A percentile compares a stretch with the other conserved stretches of the same genome.
Evolutionary conservation across 2,797 vertebrate species (phyloP).

Genomic region (Hylomyscus alleni): DNA sequence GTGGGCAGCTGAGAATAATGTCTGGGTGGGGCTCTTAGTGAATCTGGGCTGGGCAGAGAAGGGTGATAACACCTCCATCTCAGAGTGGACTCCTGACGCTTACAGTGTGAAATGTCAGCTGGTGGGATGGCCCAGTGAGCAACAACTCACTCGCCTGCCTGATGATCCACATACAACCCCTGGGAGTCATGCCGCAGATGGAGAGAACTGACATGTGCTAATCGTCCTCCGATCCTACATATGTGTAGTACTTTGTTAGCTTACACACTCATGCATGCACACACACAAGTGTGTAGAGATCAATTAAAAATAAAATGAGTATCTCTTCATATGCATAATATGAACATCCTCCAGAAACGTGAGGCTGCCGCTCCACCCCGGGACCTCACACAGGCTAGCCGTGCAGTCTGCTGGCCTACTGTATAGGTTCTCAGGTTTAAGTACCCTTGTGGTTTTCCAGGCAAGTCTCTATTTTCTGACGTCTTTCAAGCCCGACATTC

Average conservation of each 20-base stretch:
- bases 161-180: not conserved
- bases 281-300: not conserved
- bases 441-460: constrained; percentile 4
- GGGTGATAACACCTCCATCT: not conserved
- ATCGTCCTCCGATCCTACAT: not conserved
- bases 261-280: not conserved
- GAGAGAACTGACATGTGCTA: not conserved
- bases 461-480: not conserved
- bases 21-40: no score
- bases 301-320: not conserved
- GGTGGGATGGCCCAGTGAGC: not conserved
- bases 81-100: not conserved
- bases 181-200: no score
- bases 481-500: not conserved
- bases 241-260: not conserved
- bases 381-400: not conserved
- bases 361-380: not conserved
- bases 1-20: not conserved
- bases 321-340: not conserved
- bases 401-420: not conserved
- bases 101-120: not conserved
- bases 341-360: not conserved
- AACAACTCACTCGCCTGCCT: not conserved
- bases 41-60: not conserved
- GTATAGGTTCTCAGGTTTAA: not conserved